phyloP scores from a whole-genome alignment of 2,888 invertebrate species.

The Cheilosia urbana region DNA sequence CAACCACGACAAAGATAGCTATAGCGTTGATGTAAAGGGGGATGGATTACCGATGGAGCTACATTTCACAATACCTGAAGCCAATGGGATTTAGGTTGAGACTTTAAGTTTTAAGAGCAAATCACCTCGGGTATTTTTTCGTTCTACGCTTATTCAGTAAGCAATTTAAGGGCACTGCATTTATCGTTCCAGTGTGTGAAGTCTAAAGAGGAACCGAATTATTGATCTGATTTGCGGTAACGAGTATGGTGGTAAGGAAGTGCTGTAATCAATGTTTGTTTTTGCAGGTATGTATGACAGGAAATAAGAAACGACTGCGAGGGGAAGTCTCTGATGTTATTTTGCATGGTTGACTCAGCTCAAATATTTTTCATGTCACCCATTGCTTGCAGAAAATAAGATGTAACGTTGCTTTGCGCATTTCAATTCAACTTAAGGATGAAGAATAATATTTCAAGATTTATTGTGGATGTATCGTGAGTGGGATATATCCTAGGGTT shows the following conservation, averaged over 20 bases:
- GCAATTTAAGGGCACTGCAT: slow-evolving; percentile 22
- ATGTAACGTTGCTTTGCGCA: background rate
- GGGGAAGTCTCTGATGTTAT: slow-evolving; percentile 1
- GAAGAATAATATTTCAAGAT: too few species aligned
- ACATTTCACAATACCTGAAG: slow-evolving; percentile 61
- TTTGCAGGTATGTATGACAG: slow-evolving; percentile 1
- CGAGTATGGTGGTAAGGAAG: slow-evolving; percentile 14
- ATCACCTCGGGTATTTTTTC: background rate
- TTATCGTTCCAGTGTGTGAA: slow-evolving; percentile 35
- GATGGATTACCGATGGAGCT: slow-evolving; percentile 41
- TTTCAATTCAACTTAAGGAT: too few species aligned
- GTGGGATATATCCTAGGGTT: too few species aligned
- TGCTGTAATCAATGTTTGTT: slow-evolving; percentile 43
- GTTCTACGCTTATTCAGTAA: background rate
- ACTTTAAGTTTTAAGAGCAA: slow-evolving; percentile 33
- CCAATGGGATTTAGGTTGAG: slow-evolving; percentile 38
- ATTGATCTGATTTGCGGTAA: slow-evolving; percentile 36
- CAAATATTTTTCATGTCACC: background rate
- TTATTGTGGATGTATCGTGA: too few species aligned
- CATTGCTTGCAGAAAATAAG: background rate
- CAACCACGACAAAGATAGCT: background rate
- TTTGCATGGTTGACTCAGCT: slow-evolving; percentile 4
- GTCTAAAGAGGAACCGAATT: slow-evolving; percentile 17
- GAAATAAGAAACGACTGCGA: background rate
- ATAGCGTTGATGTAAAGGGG: slow-evolving; percentile 12